Percentiles rank a stretch among this genome's conserved stretches.
Evolutionary conservation across 2,888 invertebrate genomes (phyloP).

Genomic region (Pristionchus japonicus): DNA sequence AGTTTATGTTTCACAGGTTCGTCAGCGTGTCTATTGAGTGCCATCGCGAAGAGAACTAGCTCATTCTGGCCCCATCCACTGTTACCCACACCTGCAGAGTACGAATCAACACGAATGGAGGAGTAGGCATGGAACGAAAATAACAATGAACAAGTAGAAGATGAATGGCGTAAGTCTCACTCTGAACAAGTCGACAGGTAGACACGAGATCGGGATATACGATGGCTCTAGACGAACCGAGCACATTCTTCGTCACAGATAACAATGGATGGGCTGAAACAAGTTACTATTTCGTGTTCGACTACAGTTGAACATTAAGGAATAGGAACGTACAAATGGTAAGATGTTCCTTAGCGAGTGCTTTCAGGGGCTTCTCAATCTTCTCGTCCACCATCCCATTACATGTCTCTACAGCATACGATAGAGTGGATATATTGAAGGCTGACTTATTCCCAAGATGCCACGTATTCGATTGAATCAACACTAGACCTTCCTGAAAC

Average conservation of each 20-base stretch:
- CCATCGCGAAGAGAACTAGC: background rate
- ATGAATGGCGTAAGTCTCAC: background rate
- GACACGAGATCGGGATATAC: constrained; percentile 22
- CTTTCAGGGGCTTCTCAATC: background rate
- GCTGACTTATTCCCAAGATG: background rate
- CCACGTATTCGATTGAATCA: background rate
- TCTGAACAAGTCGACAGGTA: background rate
- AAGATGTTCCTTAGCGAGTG: background rate
- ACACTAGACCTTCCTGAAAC: background rate
- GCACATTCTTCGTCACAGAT: background rate
- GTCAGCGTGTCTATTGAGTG: background rate
- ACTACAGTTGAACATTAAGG: background rate
- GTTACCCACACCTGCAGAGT: background rate
- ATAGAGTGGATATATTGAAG: background rate
- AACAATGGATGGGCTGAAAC: background rate
- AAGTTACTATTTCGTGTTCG: background rate
- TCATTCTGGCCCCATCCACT: background rate
- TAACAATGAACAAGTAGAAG: background rate
- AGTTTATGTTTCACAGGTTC: background rate
- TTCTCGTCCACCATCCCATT: background rate
- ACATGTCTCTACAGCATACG: background rate
- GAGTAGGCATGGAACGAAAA: too few relatives aligned
- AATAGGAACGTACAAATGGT: background rate
- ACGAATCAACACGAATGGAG: too few relatives aligned
- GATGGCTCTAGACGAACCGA: constrained; percentile 3